phyloP scores from a whole-genome alignment of 2,113 vertebrate species.

The Microtus pennsylvanicus region DNA sequence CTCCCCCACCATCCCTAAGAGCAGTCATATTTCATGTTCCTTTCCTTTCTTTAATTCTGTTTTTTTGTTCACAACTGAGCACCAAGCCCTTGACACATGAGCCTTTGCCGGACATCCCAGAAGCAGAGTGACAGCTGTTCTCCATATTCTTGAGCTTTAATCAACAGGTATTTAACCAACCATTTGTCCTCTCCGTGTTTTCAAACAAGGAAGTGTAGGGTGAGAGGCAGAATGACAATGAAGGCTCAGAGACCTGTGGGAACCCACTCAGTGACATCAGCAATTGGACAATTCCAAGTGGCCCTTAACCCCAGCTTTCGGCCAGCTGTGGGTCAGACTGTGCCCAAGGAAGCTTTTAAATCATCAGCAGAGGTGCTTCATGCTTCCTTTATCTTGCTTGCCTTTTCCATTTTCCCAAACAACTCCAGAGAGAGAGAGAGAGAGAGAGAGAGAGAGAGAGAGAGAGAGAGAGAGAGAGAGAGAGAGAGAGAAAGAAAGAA shows the following conservation, averaged over 20 bases:
- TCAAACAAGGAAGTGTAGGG: not conserved
- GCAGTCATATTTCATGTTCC: not conserved
- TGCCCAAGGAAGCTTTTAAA: slow-evolving; percentile 24
- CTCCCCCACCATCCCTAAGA: not conserved
- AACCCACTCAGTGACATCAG: not conserved
- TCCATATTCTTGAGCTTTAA: not conserved
- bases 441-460: not conserved
- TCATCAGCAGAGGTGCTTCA: not conserved
- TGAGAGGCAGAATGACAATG: not conserved
- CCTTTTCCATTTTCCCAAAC: not conserved
- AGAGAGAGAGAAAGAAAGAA: too few relatives aligned
- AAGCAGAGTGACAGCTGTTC: not conserved
- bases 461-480: too few relatives aligned
- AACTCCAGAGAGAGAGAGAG: not conserved
- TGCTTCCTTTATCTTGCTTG: not conserved
- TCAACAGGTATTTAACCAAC: not conserved
- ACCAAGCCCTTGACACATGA: not conserved
- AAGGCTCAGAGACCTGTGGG: not conserved
- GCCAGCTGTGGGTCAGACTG: slow-evolving; percentile 6
- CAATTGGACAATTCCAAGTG: not conserved
- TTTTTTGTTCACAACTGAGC: not conserved
- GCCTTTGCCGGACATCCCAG: not conserved
- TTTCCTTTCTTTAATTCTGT: not conserved
- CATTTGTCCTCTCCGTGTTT: not conserved
- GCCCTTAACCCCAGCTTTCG: slow-evolving; percentile 22